These are phyloP conservation scores for Meloidogyne chitwoodi DNA, from an alignment of 1,140 invertebrate species.

Conservation along the genomic window DNA sequence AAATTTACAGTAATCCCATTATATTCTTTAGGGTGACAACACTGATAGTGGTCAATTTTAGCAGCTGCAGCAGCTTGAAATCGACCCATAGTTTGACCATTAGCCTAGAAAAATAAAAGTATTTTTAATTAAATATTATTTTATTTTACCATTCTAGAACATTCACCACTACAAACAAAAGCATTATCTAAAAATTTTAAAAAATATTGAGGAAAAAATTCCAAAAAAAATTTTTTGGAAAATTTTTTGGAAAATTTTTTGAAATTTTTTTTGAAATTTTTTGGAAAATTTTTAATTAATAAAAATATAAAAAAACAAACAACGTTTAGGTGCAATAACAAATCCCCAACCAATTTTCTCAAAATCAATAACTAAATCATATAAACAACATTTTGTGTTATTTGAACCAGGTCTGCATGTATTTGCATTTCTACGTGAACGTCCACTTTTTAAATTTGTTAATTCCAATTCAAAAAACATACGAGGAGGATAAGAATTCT, in stretches of 20 bases:
- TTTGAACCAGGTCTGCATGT: conserved; percentile 32
- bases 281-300: background rate
- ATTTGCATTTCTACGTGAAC: conserved; percentile 20
- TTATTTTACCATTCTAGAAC: conserved; percentile 5
- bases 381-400: conserved; percentile 49
- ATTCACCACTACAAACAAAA: conserved; percentile 52
- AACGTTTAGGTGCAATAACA: conserved; percentile 53
- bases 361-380: conserved; percentile 52
- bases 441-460: conserved; percentile 29
- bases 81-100: background rate
- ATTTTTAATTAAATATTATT: background rate
- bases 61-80: background rate
- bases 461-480: conserved; percentile 45
- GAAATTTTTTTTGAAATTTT: background rate
- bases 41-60: conserved; percentile 36
- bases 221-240: too few relatives aligned
- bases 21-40: conserved; percentile 53
- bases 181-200: conserved; percentile 36
- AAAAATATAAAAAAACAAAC: background rate
- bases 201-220: too few relatives aligned
- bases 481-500: background rate
- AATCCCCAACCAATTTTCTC: conserved; percentile 55
- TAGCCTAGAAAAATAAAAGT: conserved; percentile 4
- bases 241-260: too few relatives aligned
- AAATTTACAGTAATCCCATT: conserved; percentile 35